These are phyloP conservation scores for Trichechus manatus DNA, from an alignment of 2,113 vertebrate species.

Conservation along the genomic window DNA sequence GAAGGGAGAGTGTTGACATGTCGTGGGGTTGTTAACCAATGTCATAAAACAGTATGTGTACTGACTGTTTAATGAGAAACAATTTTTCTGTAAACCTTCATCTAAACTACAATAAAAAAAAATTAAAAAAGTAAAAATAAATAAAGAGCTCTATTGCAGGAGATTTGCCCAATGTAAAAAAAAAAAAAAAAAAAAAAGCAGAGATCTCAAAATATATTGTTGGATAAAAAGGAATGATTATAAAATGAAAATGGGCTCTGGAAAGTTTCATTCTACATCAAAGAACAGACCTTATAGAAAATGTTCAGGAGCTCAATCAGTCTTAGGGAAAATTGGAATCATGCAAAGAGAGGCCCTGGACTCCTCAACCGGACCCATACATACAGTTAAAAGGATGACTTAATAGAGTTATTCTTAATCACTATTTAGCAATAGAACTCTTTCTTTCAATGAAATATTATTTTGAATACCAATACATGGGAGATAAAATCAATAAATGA, in stretches of 20 bases:
- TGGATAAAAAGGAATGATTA: not conserved
- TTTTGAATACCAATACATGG: not conserved
- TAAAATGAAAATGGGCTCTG: not conserved
- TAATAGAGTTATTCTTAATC: not conserved
- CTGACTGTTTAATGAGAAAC: too few species aligned
- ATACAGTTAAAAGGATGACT: not conserved
- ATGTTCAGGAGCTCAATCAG: not conserved
- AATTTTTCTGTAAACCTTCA: too few species aligned
- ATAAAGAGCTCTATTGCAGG: too few species aligned
- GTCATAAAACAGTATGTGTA: too few species aligned
- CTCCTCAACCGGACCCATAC: not conserved
- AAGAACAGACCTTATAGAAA: not conserved
- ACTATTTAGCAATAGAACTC: not conserved
- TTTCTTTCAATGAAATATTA: conserved; percentile 35
- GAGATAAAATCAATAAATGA: not conserved
- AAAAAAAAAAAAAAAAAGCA: not conserved
- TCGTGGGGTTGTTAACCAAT: too few species aligned
- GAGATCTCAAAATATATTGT: not conserved
- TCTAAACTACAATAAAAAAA: too few species aligned
- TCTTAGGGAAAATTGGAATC: not conserved
- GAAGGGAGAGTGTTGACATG: too few species aligned
- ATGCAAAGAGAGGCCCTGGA: not conserved
- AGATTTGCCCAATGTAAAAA: too few species aligned
- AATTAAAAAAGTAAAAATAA: too few species aligned
- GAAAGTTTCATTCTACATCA: not conserved